Conservation (phyloP, 2,113 vertebrate genomes). For the Pipra filicauda region DNA sequence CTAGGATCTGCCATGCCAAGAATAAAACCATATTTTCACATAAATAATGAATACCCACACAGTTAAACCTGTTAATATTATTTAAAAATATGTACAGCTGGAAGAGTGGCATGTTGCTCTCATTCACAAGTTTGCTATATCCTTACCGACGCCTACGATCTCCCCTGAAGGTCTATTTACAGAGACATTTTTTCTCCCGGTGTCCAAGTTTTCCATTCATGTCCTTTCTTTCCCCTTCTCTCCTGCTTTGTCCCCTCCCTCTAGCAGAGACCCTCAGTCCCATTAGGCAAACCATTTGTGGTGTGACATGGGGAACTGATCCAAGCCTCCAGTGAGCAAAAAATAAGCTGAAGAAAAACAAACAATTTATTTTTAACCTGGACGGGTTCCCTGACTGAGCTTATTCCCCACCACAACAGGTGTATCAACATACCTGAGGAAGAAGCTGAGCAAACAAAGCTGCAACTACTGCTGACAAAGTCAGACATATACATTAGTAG, state of each 20-base stretch:
- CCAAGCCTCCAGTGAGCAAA: background rate
- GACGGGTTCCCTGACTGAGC: background rate
- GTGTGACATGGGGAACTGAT: background rate
- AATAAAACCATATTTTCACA: conserved; percentile 15
- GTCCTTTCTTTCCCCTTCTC: background rate
- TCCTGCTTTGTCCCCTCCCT: background rate
- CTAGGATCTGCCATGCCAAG: background rate
- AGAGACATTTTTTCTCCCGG: background rate
- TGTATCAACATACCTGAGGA: conserved; percentile 1
- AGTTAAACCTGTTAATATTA: conserved; percentile 28
- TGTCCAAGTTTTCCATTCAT: background rate
- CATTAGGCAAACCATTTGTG: background rate
- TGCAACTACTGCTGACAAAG: background rate
- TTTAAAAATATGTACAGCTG: background rate
- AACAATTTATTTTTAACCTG: conserved; percentile 5
- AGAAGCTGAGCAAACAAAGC: background rate
- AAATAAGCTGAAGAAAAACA: background rate
- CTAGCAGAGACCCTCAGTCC: background rate
- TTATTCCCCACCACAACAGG: conserved; percentile 18
- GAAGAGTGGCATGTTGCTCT: background rate
- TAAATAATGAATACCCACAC: conserved; percentile 17
- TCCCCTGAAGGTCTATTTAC: background rate
- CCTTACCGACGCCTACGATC: background rate
- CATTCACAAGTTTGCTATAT: conserved; percentile 30
- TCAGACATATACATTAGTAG: background rate